Evolutionary conservation across 2,888 invertebrate species (phyloP), one percentile per base, ranked within the genome.

Genomic region (Dynastes hyllus): DNA sequence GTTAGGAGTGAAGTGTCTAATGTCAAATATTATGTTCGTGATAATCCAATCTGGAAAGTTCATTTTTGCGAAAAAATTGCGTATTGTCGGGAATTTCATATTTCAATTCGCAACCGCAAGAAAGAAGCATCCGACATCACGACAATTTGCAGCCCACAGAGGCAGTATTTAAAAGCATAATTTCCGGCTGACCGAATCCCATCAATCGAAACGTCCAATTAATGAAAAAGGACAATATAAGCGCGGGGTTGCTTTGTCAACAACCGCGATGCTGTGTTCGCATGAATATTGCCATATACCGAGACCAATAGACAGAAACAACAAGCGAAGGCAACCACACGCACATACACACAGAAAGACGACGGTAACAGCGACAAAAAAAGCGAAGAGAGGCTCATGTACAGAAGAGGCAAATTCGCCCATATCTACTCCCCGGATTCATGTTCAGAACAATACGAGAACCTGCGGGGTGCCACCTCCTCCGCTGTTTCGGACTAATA

Each of bases 191-290:
- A 85, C 80, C 84, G 84, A 83, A 82, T 85, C 81, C 85, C 85
- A 84, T 86, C 86, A 85, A 85, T 85, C 83, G 85, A 71, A 82
- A 82, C 85, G 81, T 80, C 77, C 82, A 82, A 82, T 85, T 83
- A 85, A 82, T 83, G 83, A 22, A 40, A 81, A 81, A 79, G 77
- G 81, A 82, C 83, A 81, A 84, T 83, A 82, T 81, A 83, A 82
- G 80, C 78, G 78, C 81, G 81, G 58, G 73, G 73, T 73, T 11
- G 84, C 85, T 85, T 85, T 85, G 85, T 85, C 85, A 83, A 82
- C 85, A 80, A 82, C 83, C 83, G 79, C 83, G 73, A 58, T 65
- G 67, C 55, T 63, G 53, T 53, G 53, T 37, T 16, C 65, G 16
- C 71, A 32, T 50, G 63, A 71, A 53, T 61, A 71, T 53, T 32